Percentiles rank a stretch among this genome's conserved stretches.
These are phyloP conservation scores for Cephus rjabovi DNA, from an alignment of 2,888 invertebrate genomes.

Conservation along the genomic window DNA sequence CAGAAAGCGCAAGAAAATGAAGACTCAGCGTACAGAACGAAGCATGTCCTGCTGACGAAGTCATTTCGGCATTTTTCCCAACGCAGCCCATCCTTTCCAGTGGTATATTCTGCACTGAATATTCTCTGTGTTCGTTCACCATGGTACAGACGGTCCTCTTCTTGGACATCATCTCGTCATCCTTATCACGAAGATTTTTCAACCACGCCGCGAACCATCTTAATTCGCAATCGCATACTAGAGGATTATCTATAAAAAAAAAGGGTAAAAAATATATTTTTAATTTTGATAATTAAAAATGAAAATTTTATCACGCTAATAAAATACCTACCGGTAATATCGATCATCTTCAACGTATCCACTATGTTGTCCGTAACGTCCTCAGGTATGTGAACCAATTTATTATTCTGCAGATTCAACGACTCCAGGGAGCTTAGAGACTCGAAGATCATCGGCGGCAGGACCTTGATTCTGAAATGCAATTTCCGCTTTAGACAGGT, in stretches of 20 bases:
- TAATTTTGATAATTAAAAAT: neutral
- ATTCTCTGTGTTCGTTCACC: slow-evolving; percentile 84
- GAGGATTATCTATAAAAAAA: slow-evolving; percentile 80
- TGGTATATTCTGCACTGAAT: slow-evolving; percentile 84
- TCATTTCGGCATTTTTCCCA: slow-evolving; percentile 70
- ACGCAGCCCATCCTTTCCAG: slow-evolving; percentile 87
- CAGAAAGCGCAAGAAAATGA: neutral
- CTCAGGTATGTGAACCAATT: slow-evolving; percentile 83
- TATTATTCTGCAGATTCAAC: slow-evolving; percentile 89
- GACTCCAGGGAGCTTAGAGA: slow-evolving; percentile 91
- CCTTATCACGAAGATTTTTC: slow-evolving; percentile 80
- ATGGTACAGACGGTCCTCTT: slow-evolving; percentile 87
- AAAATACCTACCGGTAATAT: slow-evolving; percentile 80
- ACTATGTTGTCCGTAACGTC: slow-evolving; percentile 91
- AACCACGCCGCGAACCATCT: slow-evolving; percentile 90
- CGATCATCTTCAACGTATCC: slow-evolving; percentile 87
- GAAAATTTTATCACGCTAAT: neutral
- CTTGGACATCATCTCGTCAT: slow-evolving; percentile 90
- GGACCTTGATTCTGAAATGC: slow-evolving; percentile 78
- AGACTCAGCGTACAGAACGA: neutral
- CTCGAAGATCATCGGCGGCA: slow-evolving; percentile 88
- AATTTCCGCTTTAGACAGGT: neutral
- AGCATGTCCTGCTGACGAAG: slow-evolving; percentile 26
- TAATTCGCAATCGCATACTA: slow-evolving; percentile 88
- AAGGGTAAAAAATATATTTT: neutral